phyloP scores from a whole-genome alignment of 1,140 invertebrate species.

The Drosophila micromelanica region DNA sequence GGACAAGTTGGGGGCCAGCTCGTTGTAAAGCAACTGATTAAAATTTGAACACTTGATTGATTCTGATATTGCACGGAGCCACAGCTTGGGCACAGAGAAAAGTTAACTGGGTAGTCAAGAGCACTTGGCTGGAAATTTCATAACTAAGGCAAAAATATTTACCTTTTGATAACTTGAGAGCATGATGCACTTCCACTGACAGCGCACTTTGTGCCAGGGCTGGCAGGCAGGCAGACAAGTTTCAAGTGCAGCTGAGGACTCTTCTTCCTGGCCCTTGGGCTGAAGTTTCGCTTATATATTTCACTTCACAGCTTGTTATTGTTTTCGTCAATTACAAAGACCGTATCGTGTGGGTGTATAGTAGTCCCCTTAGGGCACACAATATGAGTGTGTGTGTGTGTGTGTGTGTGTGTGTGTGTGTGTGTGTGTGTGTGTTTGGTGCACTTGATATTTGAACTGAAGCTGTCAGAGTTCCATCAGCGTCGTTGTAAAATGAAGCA shows the following conservation, averaged over 20 bases:
- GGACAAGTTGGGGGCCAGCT: conserved; percentile 61
- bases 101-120: conserved; percentile 23
- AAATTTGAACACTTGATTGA: conserved; percentile 78
- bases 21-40: conserved; percentile 73
- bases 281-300: conserved; percentile 61
- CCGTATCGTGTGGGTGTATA: conserved; percentile 34
- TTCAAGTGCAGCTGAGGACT: conserved; percentile 30
- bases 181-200: conserved; percentile 48
- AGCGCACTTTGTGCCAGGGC: conserved; percentile 15
- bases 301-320: conserved; percentile 55
- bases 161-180: conserved; percentile 72
- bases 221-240: conserved; percentile 20
- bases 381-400: no score
- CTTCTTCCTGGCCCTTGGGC: conserved; percentile 7
- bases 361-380: not conserved
- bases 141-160: conserved; percentile 78
- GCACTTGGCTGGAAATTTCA: conserved; percentile 65
- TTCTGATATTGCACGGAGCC: conserved; percentile 55
- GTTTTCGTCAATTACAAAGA: conserved; percentile 73
- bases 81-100: conserved; percentile 11
- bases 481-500: conserved; percentile 11
- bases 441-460: conserved; percentile 78
- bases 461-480: conserved; percentile 69
- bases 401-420: conserved; percentile 34
- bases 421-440: conserved; percentile 47